Evolutionary conservation across 2,888 invertebrate species (phyloP).

Genomic region (Pammene fasciana): DNA sequence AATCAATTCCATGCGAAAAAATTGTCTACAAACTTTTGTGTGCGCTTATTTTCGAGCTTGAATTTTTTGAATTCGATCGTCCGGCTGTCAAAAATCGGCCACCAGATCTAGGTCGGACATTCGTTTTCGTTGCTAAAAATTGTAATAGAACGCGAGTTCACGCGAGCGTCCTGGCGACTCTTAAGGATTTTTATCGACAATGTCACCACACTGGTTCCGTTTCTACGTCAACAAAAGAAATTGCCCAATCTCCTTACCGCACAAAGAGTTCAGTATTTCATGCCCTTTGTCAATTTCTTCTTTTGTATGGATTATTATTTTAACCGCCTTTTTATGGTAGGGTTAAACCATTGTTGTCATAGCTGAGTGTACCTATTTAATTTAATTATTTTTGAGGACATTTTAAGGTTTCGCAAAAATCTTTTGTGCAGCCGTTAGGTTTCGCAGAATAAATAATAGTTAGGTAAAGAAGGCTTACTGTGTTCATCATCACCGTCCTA

Average conservation of each 20-base stretch:
- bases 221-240: slow-evolving; percentile 60
- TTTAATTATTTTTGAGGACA: slow-evolving; percentile 23
- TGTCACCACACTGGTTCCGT: slow-evolving; percentile 51
- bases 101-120: too few relatives aligned
- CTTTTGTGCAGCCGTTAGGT: neutral
- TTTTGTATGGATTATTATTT: slow-evolving; percentile 41
- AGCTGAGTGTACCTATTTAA: neutral
- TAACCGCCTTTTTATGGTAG: slow-evolving; percentile 18
- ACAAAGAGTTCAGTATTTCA: slow-evolving; percentile 66
- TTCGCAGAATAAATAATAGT: too few relatives aligned
- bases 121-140: too few relatives aligned
- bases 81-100: too few relatives aligned
- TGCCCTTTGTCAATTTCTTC: slow-evolving; percentile 45
- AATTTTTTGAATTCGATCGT: too few relatives aligned
- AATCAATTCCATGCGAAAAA: too few relatives aligned
- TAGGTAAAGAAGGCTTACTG: too few relatives aligned
- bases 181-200: neutral
- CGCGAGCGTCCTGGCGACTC: too few relatives aligned
- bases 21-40: too few relatives aligned
- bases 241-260: slow-evolving; percentile 67
- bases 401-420: neutral
- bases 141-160: too few relatives aligned
- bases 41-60: too few relatives aligned
- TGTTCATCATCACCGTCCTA: too few relatives aligned
- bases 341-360: slow-evolving; percentile 14